phyloP scores from a whole-genome alignment of 2,888 invertebrate species.

The Apocheima hispidaria region DNA sequence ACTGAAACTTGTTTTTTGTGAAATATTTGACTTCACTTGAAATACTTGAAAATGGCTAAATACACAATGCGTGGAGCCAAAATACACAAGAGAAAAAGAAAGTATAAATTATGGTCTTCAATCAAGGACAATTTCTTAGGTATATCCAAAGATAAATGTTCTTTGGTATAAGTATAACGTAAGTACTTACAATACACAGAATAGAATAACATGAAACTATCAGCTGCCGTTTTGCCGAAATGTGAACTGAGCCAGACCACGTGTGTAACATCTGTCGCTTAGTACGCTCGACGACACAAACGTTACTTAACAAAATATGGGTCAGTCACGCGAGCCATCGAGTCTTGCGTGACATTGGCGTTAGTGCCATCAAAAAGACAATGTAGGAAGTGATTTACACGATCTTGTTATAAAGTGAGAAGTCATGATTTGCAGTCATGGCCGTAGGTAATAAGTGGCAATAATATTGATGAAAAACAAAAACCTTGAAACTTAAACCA shows the following conservation, averaged over 20 bases:
- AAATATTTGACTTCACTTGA: too few relatives aligned
- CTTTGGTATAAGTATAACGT: too few relatives aligned
- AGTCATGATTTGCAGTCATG: background rate
- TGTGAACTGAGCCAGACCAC: slow-evolving; percentile 44
- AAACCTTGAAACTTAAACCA: background rate
- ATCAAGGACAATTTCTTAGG: too few relatives aligned
- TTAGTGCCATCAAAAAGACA: background rate
- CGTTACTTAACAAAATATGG: slow-evolving; percentile 42
- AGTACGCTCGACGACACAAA: slow-evolving; percentile 56
- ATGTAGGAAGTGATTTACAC: background rate
- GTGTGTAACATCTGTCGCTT: slow-evolving; percentile 66
- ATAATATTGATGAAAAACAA: too few relatives aligned
- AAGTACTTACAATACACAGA: background rate
- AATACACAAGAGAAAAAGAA: too few relatives aligned
- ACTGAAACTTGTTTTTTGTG: too few relatives aligned
- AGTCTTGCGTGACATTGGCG: background rate
- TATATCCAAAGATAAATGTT: too few relatives aligned
- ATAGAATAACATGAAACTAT: slow-evolving; percentile 26
- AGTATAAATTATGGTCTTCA: too few relatives aligned
- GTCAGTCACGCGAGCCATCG: slow-evolving; percentile 43
- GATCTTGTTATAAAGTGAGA: background rate
- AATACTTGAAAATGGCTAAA: too few relatives aligned
- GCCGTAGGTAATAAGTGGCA: too few relatives aligned
- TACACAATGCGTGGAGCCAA: too few relatives aligned
- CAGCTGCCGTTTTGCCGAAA: slow-evolving; percentile 38